These are phyloP conservation scores for Antheraea mylitta DNA, from an alignment of 1,140 invertebrate genomes.

Conservation along the genomic window DNA sequence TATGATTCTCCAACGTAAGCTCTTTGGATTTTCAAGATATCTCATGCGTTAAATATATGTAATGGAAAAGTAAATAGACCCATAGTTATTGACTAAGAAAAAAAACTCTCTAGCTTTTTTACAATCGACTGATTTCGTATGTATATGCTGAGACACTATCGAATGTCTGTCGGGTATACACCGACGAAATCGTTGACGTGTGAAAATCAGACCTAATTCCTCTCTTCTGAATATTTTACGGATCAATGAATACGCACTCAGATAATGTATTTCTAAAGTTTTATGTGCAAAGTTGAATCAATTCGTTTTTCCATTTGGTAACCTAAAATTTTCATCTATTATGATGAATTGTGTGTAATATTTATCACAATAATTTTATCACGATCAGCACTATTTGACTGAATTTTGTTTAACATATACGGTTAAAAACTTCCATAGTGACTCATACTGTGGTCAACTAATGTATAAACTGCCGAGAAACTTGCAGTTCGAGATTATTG, in stretches of 20 bases:
- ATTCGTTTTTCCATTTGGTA: background rate
- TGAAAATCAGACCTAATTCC: background rate
- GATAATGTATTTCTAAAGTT: background rate
- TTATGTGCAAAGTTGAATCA: background rate
- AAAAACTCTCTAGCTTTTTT: background rate
- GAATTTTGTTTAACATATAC: no score
- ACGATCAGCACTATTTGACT: no score
- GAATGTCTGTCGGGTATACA: background rate
- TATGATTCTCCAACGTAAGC: no score
- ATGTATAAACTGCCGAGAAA: no score
- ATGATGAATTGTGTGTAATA: background rate
- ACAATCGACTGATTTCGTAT: background rate
- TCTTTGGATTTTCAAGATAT: no score
- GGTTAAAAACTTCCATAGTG: no score
- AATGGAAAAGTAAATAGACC: background rate
- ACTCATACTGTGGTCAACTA: no score
- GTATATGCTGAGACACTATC: background rate
- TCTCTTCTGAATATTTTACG: background rate
- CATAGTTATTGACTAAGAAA: background rate
- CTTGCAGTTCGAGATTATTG: no score
- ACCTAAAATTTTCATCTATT: background rate
- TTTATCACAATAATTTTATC: no score
- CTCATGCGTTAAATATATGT: no score
- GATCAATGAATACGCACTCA: background rate
- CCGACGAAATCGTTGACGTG: background rate